Evolutionary conservation across 2,888 invertebrate genomes (phyloP).

Genomic region (Dastarcus helophoroides): DNA sequence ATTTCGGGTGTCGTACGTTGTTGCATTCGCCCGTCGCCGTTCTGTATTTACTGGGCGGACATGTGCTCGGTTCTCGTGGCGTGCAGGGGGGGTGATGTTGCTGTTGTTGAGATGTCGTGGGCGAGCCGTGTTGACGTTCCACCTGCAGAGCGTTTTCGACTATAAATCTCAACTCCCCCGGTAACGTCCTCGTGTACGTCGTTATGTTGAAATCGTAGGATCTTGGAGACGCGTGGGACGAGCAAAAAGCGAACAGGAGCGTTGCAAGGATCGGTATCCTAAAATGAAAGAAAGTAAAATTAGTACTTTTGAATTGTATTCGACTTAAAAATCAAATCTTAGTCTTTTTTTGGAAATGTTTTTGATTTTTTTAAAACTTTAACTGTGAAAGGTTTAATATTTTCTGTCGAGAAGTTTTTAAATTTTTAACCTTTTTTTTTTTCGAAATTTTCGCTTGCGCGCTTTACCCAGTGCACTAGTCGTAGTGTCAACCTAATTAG

Average conservation of each 20-base stretch:
- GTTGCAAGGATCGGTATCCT: neutral
- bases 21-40: slow-evolving; percentile 78
- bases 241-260: neutral
- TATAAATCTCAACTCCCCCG: slow-evolving; percentile 28
- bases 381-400: no score
- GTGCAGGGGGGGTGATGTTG: slow-evolving; percentile 24
- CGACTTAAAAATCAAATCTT: no score
- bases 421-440: no score
- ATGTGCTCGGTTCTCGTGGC: slow-evolving; percentile 45
- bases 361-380: no score
- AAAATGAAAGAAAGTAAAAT: no score
- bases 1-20: slow-evolving; percentile 72
- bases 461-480: no score
- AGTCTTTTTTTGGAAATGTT: no score
- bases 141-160: slow-evolving; percentile 28
- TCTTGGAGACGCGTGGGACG: slow-evolving; percentile 1
- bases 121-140: slow-evolving; percentile 19
- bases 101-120: slow-evolving; percentile 10
- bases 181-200: slow-evolving; percentile 29
- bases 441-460: no score
- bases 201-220: slow-evolving; percentile 24
- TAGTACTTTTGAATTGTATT: no score
- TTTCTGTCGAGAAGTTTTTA: no score
- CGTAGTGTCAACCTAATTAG: no score
- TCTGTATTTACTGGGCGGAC: slow-evolving; percentile 75